Percentiles rank a stretch among this genome's conserved stretches.
phyloP scores from a whole-genome alignment of 2,113 vertebrate species.

The Rhagologus leucostigma region DNA sequence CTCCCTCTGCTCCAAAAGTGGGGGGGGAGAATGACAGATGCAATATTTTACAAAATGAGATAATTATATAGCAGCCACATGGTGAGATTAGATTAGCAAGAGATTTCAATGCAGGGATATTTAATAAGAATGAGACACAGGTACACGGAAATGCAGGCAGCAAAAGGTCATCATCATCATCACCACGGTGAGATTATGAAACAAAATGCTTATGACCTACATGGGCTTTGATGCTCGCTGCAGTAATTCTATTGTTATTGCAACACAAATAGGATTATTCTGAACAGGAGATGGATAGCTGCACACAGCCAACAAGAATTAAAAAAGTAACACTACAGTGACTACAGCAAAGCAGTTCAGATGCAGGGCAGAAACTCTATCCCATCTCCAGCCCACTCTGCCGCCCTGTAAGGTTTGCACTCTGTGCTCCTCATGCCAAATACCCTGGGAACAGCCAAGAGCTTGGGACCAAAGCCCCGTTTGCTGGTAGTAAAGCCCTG shows the following conservation, averaged over 20 bases:
- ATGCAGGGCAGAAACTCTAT: neutral
- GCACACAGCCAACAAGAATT: neutral
- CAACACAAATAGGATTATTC: conserved; percentile 63
- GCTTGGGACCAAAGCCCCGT: neutral
- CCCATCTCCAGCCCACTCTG: neutral
- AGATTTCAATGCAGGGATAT: conserved; percentile 65
- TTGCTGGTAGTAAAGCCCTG: neutral
- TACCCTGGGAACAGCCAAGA: neutral
- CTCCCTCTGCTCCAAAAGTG: neutral
- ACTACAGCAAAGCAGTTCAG: neutral
- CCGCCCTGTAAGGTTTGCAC: neutral
- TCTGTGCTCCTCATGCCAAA: neutral
- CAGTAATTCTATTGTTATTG: conserved; percentile 65
- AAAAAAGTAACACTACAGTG: neutral
- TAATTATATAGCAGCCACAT: conserved; percentile 71
- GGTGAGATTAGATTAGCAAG: conserved; percentile 70
- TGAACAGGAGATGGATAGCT: conserved; percentile 6
- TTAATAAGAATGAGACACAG: conserved; percentile 64
- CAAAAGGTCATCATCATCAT: conserved; percentile 64
- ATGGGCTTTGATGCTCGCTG: conserved; percentile 23
- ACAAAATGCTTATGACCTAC: conserved; percentile 45
- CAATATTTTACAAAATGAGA: conserved; percentile 74
- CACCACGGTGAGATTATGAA: conserved; percentile 30
- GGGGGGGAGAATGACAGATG: conserved; percentile 55
- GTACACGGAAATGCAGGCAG: neutral